A percentile compares a stretch with the other conserved stretches of the same genome.
Evolutionary conservation across 2,113 vertebrate genomes (phyloP).

Genomic region (Cairina moschata): DNA sequence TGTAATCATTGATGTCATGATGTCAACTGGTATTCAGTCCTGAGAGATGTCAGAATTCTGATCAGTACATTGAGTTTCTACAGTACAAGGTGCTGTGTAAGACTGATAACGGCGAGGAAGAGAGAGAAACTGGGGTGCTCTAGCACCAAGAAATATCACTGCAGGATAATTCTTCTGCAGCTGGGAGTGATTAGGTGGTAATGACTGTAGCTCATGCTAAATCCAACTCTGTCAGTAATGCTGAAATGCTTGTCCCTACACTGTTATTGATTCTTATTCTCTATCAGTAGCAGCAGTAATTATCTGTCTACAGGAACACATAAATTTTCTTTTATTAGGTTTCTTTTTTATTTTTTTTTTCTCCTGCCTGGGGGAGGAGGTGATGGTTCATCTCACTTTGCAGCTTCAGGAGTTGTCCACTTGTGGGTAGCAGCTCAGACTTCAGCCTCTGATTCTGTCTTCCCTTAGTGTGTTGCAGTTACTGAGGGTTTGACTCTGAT

Average conservation of each 20-base stretch:
- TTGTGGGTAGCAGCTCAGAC: neutral
- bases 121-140: accelerated
- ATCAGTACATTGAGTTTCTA: neutral
- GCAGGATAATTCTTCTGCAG: neutral
- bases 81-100: neutral
- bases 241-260: neutral
- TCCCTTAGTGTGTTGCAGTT: neutral
- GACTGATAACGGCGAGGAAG: neutral
- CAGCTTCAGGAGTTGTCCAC: neutral
- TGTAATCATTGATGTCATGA: neutral
- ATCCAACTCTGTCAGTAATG: neutral
- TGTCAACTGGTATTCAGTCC: neutral
- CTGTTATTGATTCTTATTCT: neutral
- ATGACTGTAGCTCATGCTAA: neutral
- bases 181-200: neutral
- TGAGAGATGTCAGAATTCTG: neutral
- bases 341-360: neutral
- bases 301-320: neutral
- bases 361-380: neutral
- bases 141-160: neutral
- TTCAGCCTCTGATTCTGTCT: neutral
- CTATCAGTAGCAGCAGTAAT: neutral
- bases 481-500: neutral
- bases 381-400: neutral
- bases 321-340: neutral